A percentile compares a stretch with the other conserved stretches of the same genome.
phyloP scores from a whole-genome alignment of 2,113 vertebrate species.

The Chloropsis cyanopogon region DNA sequence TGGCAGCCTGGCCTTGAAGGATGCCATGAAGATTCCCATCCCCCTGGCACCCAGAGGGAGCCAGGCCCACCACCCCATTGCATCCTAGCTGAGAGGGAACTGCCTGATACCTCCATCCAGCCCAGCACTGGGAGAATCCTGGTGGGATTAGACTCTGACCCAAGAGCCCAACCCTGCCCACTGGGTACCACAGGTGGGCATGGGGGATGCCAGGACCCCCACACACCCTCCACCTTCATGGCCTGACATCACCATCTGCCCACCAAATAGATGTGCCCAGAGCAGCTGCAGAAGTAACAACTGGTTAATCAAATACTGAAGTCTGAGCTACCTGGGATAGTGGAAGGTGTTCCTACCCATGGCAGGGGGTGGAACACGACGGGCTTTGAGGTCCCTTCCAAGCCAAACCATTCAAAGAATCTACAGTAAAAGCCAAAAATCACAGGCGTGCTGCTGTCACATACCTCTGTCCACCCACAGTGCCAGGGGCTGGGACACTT shows the following conservation, averaged over 20 bases:
- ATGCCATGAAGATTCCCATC: accelerated
- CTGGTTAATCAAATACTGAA: neutral
- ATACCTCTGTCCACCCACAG: neutral
- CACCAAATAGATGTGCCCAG: neutral
- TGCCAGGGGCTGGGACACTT: neutral
- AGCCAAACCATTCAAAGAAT: neutral
- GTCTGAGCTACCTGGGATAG: neutral
- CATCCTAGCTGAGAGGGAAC: neutral
- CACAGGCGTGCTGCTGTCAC: neutral
- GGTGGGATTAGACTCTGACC: neutral
- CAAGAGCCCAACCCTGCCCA: neutral
- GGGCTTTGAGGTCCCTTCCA: neutral
- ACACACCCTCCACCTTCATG: neutral
- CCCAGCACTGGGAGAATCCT: neutral
- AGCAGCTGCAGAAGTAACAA: neutral
- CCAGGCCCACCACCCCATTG: neutral
- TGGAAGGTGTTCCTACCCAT: neutral
- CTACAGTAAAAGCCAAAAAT: neutral
- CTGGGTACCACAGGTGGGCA: accelerated
- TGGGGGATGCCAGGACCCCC: accelerated
- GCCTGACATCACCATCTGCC: neutral
- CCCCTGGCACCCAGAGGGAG: neutral
- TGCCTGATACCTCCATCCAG: neutral
- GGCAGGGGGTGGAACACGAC: neutral
- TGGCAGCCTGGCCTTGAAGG: neutral